Conservation (phyloP, 2,888 invertebrate species). For the Agrypnus murinus region DNA sequence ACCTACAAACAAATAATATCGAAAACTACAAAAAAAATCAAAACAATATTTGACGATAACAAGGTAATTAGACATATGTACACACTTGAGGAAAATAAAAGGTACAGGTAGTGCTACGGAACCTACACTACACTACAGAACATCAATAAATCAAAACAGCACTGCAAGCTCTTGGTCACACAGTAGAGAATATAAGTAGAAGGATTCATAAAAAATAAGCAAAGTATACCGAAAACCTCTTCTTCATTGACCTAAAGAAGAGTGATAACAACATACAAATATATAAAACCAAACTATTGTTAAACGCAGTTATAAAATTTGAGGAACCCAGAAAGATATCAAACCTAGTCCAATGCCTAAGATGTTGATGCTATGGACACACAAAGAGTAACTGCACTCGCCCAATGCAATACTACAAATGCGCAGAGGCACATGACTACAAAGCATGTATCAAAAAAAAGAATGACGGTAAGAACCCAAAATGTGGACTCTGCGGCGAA, state of each 20-base stretch:
- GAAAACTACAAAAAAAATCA: slow-evolving; percentile 15
- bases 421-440: slow-evolving; percentile 9
- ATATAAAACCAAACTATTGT: slow-evolving; percentile 15
- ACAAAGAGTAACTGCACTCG: slow-evolving; percentile 21
- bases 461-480: slow-evolving; percentile 3
- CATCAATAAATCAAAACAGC: slow-evolving; percentile 32
- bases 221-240: slow-evolving; percentile 18
- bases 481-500: slow-evolving; percentile 11
- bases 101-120: slow-evolving; percentile 19
- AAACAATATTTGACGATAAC: slow-evolving; percentile 18
- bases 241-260: slow-evolving; percentile 19
- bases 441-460: slow-evolving; percentile 15
- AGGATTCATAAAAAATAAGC: slow-evolving; percentile 29
- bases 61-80: slow-evolving; percentile 21
- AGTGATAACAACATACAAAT: slow-evolving; percentile 5
- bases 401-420: slow-evolving; percentile 16
- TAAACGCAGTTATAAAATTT: slow-evolving; percentile 18
- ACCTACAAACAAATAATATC: slow-evolving; percentile 16
- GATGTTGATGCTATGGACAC: slow-evolving; percentile 16
- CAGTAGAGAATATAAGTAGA: slow-evolving; percentile 12
- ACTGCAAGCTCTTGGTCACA: slow-evolving; percentile 19
- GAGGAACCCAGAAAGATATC: slow-evolving; percentile 21
- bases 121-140: slow-evolving; percentile 17
- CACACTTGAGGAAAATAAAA: slow-evolving; percentile 26
- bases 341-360: slow-evolving; percentile 26